These are phyloP conservation scores for Myxocyprinus asiaticus DNA, from an alignment of 2,113 vertebrate genomes.

Conservation along the genomic window DNA sequence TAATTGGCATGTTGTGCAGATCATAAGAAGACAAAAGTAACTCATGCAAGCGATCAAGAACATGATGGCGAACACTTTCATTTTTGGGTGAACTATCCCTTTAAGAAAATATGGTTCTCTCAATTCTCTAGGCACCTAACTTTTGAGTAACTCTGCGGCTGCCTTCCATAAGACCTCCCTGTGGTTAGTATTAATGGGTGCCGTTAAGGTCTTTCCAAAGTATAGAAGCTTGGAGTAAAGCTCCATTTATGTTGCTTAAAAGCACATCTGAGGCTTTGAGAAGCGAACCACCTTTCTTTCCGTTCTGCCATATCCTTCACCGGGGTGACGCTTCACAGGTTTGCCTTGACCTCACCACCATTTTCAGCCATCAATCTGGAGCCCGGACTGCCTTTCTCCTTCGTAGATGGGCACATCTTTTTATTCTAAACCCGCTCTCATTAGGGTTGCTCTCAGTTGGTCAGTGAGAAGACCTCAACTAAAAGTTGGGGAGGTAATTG, in stretches of 20 bases:
- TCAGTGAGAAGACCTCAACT: conserved; percentile 73
- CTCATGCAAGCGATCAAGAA: not conserved
- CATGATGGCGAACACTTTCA: too few species aligned
- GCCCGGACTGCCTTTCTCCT: conserved; percentile 59
- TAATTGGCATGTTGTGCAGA: conserved; percentile 77
- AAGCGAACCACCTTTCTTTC: conserved; percentile 57
- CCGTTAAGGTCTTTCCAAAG: conserved; percentile 61
- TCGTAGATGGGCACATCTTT: conserved; percentile 78
- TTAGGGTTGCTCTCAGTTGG: conserved; percentile 77
- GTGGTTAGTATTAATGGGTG: conserved; percentile 38
- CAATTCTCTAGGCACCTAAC: not conserved
- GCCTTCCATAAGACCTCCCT: not conserved
- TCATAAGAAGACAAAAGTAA: conserved; percentile 1
- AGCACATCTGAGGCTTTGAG: conserved; percentile 32
- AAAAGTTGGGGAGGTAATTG: conserved; percentile 77
- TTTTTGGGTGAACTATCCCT: too few species aligned
- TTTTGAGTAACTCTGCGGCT: conserved; percentile 14
- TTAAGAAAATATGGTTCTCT: too few species aligned
- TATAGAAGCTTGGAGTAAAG: conserved; percentile 55
- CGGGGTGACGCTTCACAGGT: conserved; percentile 68
- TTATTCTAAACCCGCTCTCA: conserved; percentile 78
- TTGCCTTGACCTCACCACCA: conserved; percentile 69
- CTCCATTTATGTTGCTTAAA: conserved; percentile 55
- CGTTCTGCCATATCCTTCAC: conserved; percentile 64
- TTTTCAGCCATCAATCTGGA: conserved; percentile 76